phyloP scores from a whole-genome alignment of 2,797 vertebrate species.

The Syncerus caffer region DNA sequence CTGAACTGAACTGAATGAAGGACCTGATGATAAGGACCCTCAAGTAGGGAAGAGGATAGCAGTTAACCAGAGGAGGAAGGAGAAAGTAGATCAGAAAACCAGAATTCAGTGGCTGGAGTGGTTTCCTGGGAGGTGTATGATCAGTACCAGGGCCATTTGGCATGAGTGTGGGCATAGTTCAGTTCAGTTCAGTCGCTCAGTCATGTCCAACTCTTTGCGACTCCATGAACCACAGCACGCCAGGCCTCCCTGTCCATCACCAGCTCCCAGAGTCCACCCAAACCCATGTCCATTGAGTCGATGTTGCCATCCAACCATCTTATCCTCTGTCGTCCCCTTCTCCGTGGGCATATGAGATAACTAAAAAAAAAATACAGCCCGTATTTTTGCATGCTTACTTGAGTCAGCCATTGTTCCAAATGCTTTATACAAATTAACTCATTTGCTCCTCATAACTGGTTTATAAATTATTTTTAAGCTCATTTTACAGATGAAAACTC shows the following conservation, averaged over 20 bases:
- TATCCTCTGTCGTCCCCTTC: fast-evolving
- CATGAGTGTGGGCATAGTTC: not conserved
- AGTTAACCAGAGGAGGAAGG: not conserved
- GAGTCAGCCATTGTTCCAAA: not conserved
- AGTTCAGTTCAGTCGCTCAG: not conserved
- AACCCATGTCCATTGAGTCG: not conserved
- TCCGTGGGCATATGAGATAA: not conserved
- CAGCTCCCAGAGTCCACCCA: not conserved
- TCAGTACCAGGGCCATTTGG: not conserved
- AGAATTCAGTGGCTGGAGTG: not conserved
- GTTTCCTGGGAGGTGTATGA: not conserved
- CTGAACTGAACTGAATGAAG: not conserved
- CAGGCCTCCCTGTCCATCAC: not conserved
- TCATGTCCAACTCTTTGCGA: not conserved
- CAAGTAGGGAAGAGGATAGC: not conserved
- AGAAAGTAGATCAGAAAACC: not conserved
- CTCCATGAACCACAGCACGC: too few relatives aligned
- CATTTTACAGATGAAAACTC: not conserved
- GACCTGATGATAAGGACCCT: not conserved
- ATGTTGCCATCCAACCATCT: not conserved
- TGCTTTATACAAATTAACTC: not conserved
- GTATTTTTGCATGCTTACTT: not conserved
- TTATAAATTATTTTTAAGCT: not conserved
- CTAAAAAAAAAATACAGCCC: not conserved
- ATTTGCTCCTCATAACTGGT: not conserved